Evolutionary conservation across 2,888 invertebrate genomes (phyloP), one percentile per base, ranked within the genome.

Genomic region (Rhyacophila evoluta): DNA sequence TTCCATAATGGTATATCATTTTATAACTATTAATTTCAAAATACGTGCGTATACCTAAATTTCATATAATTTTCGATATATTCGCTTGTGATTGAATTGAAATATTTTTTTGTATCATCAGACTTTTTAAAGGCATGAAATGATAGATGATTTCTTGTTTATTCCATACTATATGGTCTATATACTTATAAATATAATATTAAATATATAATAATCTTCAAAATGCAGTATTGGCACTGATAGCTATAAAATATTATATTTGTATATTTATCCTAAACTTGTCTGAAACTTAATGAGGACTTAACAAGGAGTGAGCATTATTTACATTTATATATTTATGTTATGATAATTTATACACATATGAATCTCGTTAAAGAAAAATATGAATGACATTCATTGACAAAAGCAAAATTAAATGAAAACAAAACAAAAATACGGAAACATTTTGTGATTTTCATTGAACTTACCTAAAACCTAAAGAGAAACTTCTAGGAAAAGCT

Each of bases 81-180:
- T 55, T 55, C 19, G 25, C 55, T 55, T 55, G 55, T n/a, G 55
- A 55, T 55, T 19, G 55, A 55, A 55, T 25, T 55, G 25, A 25
- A 55, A 55, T 55, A 55, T 41, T 55, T 55, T 55, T 55, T 55
- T 55, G 55, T 55, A 25, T 55, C 55, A 55, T 55, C 55, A 55
- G 55, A 55, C 55, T 55, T 55, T 25, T 1, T 55, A 55, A 55
- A 55, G 55, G 55, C 55, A 19, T 55, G 55, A 55, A 8, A 55
- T 55, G 55, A 55, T 12, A 41, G 55, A 55, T 25, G 55, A 55
- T 55, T 25, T 25, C 55, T 55, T 55, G 55, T 19, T 55, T 55
- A 55, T 19, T 55, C 55, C 15, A 55, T 19, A 19, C 25, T 55
- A 55, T 8, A 25, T 55, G 55, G 25, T 55, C 55, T 55, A 55